These are phyloP conservation scores for Shinisaurus crocodilurus DNA, from an alignment of 2,113 vertebrate genomes.

Conservation along the genomic window DNA sequence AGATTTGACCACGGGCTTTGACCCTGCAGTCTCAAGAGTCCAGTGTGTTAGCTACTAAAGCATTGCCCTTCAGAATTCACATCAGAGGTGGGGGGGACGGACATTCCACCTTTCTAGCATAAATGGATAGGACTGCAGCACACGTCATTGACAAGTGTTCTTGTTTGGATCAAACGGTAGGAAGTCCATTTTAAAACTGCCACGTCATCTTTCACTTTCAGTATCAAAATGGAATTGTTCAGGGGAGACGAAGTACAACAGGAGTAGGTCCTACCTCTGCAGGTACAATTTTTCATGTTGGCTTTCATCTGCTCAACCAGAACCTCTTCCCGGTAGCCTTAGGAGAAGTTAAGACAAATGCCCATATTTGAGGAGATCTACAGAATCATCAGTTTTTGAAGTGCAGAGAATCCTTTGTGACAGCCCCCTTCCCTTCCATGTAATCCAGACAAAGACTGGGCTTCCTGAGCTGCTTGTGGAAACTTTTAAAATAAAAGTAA, in stretches of 20 bases:
- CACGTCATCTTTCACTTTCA: neutral
- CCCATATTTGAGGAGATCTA: slow-evolving; percentile 58
- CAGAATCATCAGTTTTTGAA: slow-evolving; percentile 63
- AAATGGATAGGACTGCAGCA: slow-evolving; percentile 36
- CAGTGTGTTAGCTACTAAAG: neutral
- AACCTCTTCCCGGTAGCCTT: slow-evolving; percentile 61
- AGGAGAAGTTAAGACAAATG: slow-evolving; percentile 65
- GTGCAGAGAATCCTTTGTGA: slow-evolving; percentile 43
- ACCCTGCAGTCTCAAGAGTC: neutral
- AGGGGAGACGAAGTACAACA: slow-evolving; percentile 52
- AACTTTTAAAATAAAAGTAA: slow-evolving; percentile 30
- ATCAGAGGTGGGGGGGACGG: neutral
- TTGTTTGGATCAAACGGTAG: slow-evolving; percentile 48
- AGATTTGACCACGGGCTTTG: neutral
- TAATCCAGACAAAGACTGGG: slow-evolving; percentile 32
- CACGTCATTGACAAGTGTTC: slow-evolving; percentile 22
- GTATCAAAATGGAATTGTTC: slow-evolving; percentile 42
- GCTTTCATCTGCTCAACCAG: slow-evolving; percentile 60
- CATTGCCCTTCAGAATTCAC: neutral
- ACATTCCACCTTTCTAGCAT: slow-evolving; percentile 30
- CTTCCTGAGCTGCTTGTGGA: slow-evolving; percentile 14
- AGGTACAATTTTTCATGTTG: slow-evolving; percentile 61
- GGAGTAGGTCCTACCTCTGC: slow-evolving; percentile 35
- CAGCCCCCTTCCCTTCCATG: slow-evolving; percentile 38
- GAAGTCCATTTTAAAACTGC: slow-evolving; percentile 47